Evolutionary conservation across 2,888 invertebrate species (phyloP).

Genomic region (Campaea margaritaria): DNA sequence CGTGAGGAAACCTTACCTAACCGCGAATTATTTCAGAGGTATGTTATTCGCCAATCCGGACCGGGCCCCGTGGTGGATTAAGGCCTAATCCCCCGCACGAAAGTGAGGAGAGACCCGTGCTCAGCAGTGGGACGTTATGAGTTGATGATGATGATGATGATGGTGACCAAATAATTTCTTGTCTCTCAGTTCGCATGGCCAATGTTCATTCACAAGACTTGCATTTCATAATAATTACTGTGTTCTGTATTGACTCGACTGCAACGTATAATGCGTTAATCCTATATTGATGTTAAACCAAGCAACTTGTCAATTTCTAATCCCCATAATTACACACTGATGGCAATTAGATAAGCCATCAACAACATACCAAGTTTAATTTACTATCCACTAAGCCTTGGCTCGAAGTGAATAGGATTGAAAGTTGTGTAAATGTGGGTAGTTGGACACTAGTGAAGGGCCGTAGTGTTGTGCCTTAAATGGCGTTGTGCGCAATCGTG

Average conservation of each 20-base stretch:
- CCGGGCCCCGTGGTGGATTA: no score
- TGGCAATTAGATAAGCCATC: conserved; percentile 33
- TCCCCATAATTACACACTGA: conserved; percentile 53
- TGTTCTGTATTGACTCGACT: neutral
- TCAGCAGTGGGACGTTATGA: no score
- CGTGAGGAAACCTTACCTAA: no score
- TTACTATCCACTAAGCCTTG: neutral
- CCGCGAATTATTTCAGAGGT: no score
- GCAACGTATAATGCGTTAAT: neutral
- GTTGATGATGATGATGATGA: no score
- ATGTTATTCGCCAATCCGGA: no score
- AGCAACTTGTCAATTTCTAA: conserved; percentile 54
- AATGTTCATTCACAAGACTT: no score
- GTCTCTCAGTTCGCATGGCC: no score
- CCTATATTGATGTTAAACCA: conserved; percentile 12
- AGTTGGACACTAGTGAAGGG: conserved; percentile 20
- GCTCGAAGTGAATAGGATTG: neutral
- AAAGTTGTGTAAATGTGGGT: conserved; percentile 7
- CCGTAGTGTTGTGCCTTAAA: conserved; percentile 40
- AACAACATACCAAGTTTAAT: neutral
- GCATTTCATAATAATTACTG: no score
- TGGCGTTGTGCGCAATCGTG: conserved; percentile 48
- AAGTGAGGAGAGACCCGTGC: no score
- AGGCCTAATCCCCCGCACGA: no score
- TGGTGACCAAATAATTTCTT: no score